phyloP scores from a whole-genome alignment of 2,797 vertebrate species.

The Phoxinus dragarum region DNA sequence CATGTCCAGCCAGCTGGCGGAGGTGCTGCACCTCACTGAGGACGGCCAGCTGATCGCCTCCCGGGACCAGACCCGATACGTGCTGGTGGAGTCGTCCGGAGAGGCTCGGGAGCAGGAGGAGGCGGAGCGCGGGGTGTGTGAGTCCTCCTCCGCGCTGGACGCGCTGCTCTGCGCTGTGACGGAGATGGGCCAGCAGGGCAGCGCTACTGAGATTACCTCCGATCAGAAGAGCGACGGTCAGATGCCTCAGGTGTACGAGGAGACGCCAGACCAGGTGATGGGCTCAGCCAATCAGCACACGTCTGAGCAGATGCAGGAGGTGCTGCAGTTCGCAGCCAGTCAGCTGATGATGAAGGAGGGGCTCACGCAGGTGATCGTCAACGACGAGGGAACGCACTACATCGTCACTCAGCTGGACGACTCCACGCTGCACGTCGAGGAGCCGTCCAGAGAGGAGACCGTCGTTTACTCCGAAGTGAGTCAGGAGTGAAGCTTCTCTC shows the following conservation, averaged over 20 bases:
- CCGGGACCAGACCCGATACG: slow-evolving; percentile 85
- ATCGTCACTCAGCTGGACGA: slow-evolving; percentile 93
- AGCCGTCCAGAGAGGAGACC: slow-evolving; percentile 11
- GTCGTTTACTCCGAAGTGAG: slow-evolving; percentile 27
- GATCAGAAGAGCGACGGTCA: slow-evolving; percentile 60
- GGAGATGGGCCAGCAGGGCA: slow-evolving; percentile 85
- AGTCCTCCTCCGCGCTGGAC: slow-evolving; percentile 88
- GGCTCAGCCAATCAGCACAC: slow-evolving; percentile 71
- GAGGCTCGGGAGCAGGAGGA: slow-evolving; percentile 63
- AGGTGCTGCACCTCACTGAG: slow-evolving; percentile 94
- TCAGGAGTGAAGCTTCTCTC: not conserved
- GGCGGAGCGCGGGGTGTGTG: slow-evolving; percentile 71
- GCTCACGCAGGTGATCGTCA: slow-evolving; percentile 93
- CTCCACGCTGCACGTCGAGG: slow-evolving; percentile 80
- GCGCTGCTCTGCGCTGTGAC: slow-evolving; percentile 93
- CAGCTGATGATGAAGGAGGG: slow-evolving; percentile 93
- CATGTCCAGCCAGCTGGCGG: slow-evolving; percentile 92
- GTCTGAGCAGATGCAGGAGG: slow-evolving; percentile 87
- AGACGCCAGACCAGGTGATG: slow-evolving; percentile 76
- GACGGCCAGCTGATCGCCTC: slow-evolving; percentile 91
- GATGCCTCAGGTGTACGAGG: slow-evolving; percentile 70
- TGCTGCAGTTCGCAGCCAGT: slow-evolving; percentile 90
- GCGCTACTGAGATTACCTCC: slow-evolving; percentile 55
- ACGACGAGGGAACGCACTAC: slow-evolving; percentile 94
- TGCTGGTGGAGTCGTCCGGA: slow-evolving; percentile 83